Evolutionary conservation across 2,888 invertebrate genomes (phyloP), one percentile per base, ranked within the genome.

Genomic region (Chymomyza procnemis): DNA sequence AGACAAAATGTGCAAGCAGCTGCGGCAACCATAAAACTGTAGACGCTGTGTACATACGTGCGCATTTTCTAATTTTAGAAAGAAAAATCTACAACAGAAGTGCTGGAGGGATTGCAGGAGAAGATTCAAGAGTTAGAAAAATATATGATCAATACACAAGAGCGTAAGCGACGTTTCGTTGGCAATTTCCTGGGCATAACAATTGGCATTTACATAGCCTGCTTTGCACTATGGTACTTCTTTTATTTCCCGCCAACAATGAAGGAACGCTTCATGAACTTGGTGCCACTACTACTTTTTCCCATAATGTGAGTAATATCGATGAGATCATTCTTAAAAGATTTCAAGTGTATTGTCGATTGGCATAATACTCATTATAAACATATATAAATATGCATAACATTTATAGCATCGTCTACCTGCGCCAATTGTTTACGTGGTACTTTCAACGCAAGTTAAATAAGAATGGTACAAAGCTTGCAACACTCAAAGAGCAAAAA

Each of bases 391-490:
- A 41, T 2, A 47, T 56, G 47, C 18, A 26, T 46, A 47, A 71
- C 4, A 41, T 87, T 89, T 26, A n/a, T 91, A 97, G 97, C 85
- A 94, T 97, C 71, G 93, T 96, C 88, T 92, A 95, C 69, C 92
- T 96, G 19, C 96, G 97, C 80, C 94, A 94, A 80, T 91, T 95
- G 74, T 93, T 98, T 85, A 95, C 96, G 46, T 97, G 96, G 96
- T 97, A 97, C 91, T 99, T 96, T 90, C 94, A 95, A 80, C 93
- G 96, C 90, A 95, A 96, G 88, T 92, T 97, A 61, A 93, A 93
- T 69, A 94, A 94, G 88, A 97, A 97, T 91, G 94, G 95, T 88
- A 92, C 93, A 65, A 95, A 95, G 89, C 91, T 97, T 48, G 91
- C 91, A 57, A 93, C 93, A 63, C 93, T 97, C 90, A 93, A 94